Evolutionary conservation across 2,888 invertebrate genomes (phyloP).

Genomic region (Tolmerus cingulatus): DNA sequence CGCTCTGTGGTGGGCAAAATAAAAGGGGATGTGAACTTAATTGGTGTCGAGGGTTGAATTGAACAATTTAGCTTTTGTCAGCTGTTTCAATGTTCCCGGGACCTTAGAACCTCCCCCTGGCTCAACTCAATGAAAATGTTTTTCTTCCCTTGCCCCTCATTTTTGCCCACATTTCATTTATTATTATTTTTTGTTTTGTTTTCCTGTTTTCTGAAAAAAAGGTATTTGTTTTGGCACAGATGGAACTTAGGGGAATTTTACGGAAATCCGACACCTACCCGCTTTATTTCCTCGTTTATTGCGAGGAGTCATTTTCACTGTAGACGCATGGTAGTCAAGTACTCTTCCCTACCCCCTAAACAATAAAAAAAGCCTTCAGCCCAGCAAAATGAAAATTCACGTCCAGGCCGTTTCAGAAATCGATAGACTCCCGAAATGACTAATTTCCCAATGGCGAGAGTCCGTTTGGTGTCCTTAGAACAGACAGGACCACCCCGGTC

Average conservation of each 20-base stretch:
- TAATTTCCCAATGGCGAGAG: background rate
- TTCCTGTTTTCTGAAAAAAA: background rate
- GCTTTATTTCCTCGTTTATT: background rate
- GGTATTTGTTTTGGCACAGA: background rate
- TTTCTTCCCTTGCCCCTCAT: background rate
- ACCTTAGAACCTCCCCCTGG: background rate
- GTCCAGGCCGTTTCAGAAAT: background rate
- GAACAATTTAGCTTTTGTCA: background rate
- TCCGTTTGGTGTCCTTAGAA: background rate
- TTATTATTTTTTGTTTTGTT: background rate
- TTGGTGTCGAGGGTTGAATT: background rate
- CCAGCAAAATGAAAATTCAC: background rate
- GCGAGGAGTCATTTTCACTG: background rate
- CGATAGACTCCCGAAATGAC: background rate
- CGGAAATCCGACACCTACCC: background rate
- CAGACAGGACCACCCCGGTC: background rate
- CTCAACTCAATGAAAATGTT: background rate
- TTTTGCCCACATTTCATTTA: background rate
- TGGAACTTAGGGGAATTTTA: background rate
- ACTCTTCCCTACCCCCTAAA: background rate
- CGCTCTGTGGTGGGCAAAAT: background rate
- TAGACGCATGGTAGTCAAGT: background rate
- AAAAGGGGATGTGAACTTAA: background rate
- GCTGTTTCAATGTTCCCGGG: background rate
- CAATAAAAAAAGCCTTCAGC: background rate